Base-by-base conservation (phyloP, 2,113 vertebrate species). In the Formicarius rufipectus region DNA sequence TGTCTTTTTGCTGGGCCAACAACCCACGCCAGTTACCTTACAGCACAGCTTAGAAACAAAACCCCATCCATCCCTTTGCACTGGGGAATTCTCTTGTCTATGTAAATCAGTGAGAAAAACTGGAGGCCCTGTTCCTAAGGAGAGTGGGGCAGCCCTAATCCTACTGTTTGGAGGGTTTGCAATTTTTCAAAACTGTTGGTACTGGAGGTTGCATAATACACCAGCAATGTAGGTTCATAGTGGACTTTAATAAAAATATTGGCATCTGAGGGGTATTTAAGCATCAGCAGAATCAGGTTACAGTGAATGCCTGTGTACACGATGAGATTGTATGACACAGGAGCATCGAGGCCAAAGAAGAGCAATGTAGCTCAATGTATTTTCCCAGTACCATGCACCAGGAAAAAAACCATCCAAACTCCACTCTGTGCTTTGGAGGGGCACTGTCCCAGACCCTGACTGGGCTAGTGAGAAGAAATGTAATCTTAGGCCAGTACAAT, bases 11-110 rank as follows among this genome's bases (percentile, higher is more conserved):
- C 25, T 66, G 20, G 20, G 33, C 9, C 60, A n/a, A 10, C 10
- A 31, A 1, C 17, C 22, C 0, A 0, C 17, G 28, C 7, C 56
- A 45, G 9, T 35, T 53, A 13, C 35, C 16, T 80, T 39, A 64
- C 24, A 55, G 25, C 14, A 55, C 8, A 8, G 6, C 18, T 60
- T 58, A 37, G 37, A 30, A 63, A 47, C 9, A 56, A 77, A 67
- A 30, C 20, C 22, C n/a, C 30, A 8, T 42, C n/a, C 8, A 10
- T 64, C 63, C 68, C 14, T 44, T 78, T 19, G 17, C 42, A 31
- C 31, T 27, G 39, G 7, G 21, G n/a, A 79, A 49, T 44, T 84
- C 23, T 49, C 7, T 52, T 44, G 68, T 6, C 10, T 5, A 8
- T 2, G 37, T 67, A 31, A 49, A 47, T 27, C 1, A 2, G 20